These are phyloP conservation scores for Lasioglossum pauxillum DNA, from an alignment of 2,888 invertebrate genomes.

Conservation along the genomic window DNA sequence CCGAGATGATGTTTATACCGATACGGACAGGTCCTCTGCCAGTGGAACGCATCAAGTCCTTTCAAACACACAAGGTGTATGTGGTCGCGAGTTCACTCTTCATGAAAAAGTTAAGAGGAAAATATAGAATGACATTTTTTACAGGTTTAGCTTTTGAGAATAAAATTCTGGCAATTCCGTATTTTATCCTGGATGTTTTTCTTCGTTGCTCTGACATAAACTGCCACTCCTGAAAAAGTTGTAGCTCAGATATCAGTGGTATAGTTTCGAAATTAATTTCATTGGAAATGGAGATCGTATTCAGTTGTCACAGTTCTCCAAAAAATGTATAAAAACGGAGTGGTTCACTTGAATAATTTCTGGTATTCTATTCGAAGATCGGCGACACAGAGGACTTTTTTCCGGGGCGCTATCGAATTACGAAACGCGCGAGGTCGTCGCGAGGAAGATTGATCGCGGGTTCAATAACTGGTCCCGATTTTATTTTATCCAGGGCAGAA, in stretches of 20 bases:
- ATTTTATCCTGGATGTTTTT: no score
- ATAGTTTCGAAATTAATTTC: neutral
- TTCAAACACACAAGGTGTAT: neutral
- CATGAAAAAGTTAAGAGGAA: no score
- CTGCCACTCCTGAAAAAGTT: no score
- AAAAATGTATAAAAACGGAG: neutral
- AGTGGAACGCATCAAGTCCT: neutral
- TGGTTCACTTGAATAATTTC: neutral
- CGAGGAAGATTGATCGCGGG: conserved; percentile 50
- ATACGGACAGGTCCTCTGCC: neutral
- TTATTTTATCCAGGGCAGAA: conserved; percentile 37
- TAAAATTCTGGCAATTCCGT: no score
- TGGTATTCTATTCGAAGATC: neutral
- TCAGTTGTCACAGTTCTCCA: no score
- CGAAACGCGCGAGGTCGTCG: conserved; percentile 25
- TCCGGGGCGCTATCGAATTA: conserved; percentile 17
- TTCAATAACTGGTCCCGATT: conserved; percentile 53
- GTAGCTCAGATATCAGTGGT: no score
- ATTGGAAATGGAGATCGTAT: neutral
- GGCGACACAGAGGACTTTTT: neutral
- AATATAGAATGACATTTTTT: no score
- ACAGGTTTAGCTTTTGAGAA: no score
- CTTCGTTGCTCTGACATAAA: no score
- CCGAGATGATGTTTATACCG: conserved; percentile 3
- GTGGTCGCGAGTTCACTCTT: no score